Conservation (phyloP, 2,113 vertebrate species). For the Hydropotes inermis region DNA sequence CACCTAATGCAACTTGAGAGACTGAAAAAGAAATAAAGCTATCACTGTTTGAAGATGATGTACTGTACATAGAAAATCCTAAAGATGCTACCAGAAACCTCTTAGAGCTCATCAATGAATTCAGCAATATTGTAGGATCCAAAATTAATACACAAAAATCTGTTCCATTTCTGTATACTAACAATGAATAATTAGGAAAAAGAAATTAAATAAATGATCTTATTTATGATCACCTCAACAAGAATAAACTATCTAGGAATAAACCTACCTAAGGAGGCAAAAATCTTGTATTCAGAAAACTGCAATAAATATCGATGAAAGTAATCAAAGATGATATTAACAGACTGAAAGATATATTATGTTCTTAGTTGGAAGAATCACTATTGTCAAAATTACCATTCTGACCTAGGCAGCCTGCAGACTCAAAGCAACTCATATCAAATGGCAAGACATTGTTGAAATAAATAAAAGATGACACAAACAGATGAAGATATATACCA, state of each 20-base stretch:
- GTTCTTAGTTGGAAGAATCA: background rate
- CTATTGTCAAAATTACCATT: background rate
- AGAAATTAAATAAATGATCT: background rate
- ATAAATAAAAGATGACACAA: background rate
- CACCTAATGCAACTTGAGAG: background rate
- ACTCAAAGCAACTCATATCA: background rate
- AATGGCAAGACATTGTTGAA: background rate
- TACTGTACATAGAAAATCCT: background rate
- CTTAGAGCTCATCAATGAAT: background rate
- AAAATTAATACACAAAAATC: background rate
- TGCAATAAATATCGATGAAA: background rate
- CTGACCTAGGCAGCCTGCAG: background rate
- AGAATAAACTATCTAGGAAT: background rate
- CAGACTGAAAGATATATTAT: background rate
- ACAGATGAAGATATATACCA: background rate
- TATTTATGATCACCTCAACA: background rate
- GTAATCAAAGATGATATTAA: background rate
- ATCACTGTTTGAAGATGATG: background rate
- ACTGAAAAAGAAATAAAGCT: background rate
- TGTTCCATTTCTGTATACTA: background rate
- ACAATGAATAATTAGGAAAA: background rate
- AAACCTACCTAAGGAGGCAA: background rate
- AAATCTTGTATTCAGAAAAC: background rate
- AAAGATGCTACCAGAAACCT: background rate
- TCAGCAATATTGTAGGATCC: background rate